Evolutionary conservation across 2,888 invertebrate species (phyloP).

Genomic region (Tortrix viridana): DNA sequence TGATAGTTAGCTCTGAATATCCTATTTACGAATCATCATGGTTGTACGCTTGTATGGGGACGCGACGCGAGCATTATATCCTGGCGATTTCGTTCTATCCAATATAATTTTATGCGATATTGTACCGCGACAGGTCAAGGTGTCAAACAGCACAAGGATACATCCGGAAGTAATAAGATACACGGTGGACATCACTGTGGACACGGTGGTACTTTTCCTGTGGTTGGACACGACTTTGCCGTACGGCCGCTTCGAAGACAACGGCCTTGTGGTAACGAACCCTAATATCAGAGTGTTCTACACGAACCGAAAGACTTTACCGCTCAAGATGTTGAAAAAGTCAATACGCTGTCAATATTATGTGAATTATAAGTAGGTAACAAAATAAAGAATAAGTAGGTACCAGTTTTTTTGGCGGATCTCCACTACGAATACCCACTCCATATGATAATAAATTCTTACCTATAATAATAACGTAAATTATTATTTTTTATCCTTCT

Average conservation of each 20-base stretch:
- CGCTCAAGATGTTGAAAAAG: background rate
- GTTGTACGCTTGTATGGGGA: too few relatives aligned
- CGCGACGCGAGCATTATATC: too few relatives aligned
- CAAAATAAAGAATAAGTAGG: background rate
- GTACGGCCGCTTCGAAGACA: constrained; percentile 88
- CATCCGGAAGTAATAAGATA: constrained; percentile 41
- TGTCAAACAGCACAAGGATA: constrained; percentile 11
- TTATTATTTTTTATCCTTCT: too few relatives aligned
- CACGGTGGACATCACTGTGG: constrained; percentile 61
- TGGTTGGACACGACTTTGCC: constrained; percentile 85
- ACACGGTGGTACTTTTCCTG: constrained; percentile 86
- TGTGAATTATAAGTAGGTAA: background rate
- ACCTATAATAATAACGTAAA: too few relatives aligned
- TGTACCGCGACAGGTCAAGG: constrained; percentile 20
- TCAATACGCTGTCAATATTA: background rate
- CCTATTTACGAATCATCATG: too few relatives aligned
- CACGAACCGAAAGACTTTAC: background rate
- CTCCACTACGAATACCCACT: too few relatives aligned
- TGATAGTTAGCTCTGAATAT: too few relatives aligned
- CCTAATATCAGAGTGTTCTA: background rate
- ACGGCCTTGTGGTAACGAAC: constrained; percentile 87
- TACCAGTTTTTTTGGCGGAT: too few relatives aligned
- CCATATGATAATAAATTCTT: too few relatives aligned
- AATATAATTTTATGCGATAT: too few relatives aligned
- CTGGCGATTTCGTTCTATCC: too few relatives aligned